These are phyloP conservation scores for Synodontis membranacea DNA, from an alignment of 2,113 vertebrate genomes.

Conservation along the genomic window DNA sequence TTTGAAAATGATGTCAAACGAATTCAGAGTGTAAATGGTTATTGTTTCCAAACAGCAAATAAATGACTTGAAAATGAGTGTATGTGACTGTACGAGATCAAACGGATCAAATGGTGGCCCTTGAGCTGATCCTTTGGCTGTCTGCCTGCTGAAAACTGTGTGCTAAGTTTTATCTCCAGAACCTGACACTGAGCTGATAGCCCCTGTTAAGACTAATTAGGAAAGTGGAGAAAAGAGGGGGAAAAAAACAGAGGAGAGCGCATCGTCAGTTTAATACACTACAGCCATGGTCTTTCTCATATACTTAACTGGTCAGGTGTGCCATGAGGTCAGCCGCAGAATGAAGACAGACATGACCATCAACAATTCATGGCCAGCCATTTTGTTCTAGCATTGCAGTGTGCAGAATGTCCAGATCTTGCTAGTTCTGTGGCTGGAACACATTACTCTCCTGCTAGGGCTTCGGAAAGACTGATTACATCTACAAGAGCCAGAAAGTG, in stretches of 20 bases:
- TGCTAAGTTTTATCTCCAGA: conserved; percentile 49
- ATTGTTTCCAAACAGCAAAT: conserved; percentile 17
- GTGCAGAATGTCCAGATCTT: conserved; percentile 41
- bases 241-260: conserved; percentile 34
- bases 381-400: conserved; percentile 45
- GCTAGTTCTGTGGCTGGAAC: conserved; percentile 41
- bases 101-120: background rate
- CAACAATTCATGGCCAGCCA: conserved; percentile 55
- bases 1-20: conserved; percentile 18
- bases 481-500: conserved; percentile 52
- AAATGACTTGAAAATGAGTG: conserved; percentile 2
- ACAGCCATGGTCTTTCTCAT: conserved; percentile 45
- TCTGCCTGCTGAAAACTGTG: conserved; percentile 33
- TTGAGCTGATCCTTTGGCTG: conserved; percentile 16
- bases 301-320: conserved; percentile 53
- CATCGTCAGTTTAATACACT: conserved; percentile 45
- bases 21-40: background rate
- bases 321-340: conserved; percentile 45
- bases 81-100: conserved; percentile 2
- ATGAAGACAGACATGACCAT: conserved; percentile 41
- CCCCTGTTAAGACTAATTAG: conserved; percentile 48
- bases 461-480: conserved; percentile 52
- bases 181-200: conserved; percentile 45
- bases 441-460: conserved; percentile 37
- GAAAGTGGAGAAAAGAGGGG: conserved; percentile 49